Evolutionary conservation across 2,888 invertebrate genomes (phyloP).

Genomic region (Protodeltote pygarga): DNA sequence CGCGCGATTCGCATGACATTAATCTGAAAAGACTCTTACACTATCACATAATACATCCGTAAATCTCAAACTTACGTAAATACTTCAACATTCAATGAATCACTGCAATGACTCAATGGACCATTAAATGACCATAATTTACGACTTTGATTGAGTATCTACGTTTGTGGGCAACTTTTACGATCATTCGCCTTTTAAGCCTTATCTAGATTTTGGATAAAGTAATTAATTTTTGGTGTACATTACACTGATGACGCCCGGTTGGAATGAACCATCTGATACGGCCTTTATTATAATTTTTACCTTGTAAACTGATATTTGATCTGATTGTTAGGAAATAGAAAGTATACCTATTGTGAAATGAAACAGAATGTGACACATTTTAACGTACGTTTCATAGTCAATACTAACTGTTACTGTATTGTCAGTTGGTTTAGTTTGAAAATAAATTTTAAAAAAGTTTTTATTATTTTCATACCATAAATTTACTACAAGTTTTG

Average conservation of each 20-base stretch:
- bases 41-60: slow-evolving; percentile 25
- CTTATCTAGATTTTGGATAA: slow-evolving; percentile 53
- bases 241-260: slow-evolving; percentile 36
- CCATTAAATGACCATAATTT: slow-evolving; percentile 64
- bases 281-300: slow-evolving; percentile 14
- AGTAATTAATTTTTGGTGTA: slow-evolving; percentile 55
- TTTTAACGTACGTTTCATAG: slow-evolving; percentile 7
- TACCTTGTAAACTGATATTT: slow-evolving; percentile 25
- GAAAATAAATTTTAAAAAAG: no score
- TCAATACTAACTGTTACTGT: no score
- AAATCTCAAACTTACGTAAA: slow-evolving; percentile 33
- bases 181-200: slow-evolving; percentile 54
- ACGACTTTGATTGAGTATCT: slow-evolving; percentile 61
- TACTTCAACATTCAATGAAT: slow-evolving; percentile 43
- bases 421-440: no score
- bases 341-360: slow-evolving; percentile 16
- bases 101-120: slow-evolving; percentile 52
- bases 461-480: no score
- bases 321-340: slow-evolving; percentile 18
- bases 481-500: no score
- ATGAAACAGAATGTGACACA: slow-evolving; percentile 8
- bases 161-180: slow-evolving; percentile 60
- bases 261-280: slow-evolving; percentile 26
- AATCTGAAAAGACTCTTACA: slow-evolving; percentile 21
- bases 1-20: background rate